Evolutionary conservation across 2,113 vertebrate species (phyloP), one percentile per base, ranked within the genome.

Genomic region (Ifrita kowaldi): DNA sequence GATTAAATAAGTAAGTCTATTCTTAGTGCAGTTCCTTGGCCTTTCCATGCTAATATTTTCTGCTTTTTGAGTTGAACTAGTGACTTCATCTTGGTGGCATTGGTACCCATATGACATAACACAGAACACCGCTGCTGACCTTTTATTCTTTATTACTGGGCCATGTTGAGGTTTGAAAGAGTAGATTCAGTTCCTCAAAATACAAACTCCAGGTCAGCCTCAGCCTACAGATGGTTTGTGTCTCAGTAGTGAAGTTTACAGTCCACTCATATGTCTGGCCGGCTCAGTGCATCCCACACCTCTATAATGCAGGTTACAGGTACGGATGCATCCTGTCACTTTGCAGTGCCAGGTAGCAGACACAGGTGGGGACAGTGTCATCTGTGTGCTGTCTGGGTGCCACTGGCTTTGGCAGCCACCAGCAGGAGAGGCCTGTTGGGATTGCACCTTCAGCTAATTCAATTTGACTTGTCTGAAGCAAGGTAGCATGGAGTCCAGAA

Each of bases 1-100:
- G 52, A 75, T 62, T 67, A 83, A 87, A 82, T 50, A 92, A 94
- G 55, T 67, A 39, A 67, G 23, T 64, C 56, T 97, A 44, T 95
- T 96, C 57, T 94, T 50, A 55, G 62, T 50, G 41, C 44, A 62
- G 60, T 87, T 82, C n/a, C 76, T 59, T 71, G 56, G 50, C 49
- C 32, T 90, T 91, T 92, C 60, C 55, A 20, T 84, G 59, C 64
- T 80, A 80, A 53, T 63, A 22, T 21, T 91, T 85, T 69, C 46
- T 65, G 28, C 71, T 62, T 92, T 87, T 86, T 80, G 35, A 70
- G 47, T n/a, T 60, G 70, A 91, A 53, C 41, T 46, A 19, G 44
- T 65, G 78, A 60, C 39, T 88, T 69, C 46, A 37, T 26, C 53
- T 50, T 1, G 3, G 60, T 79, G 52, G 12, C 13, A 19, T 37